Evolutionary conservation across 2,888 invertebrate species (phyloP).

Genomic region (Drosophila limbata): DNA sequence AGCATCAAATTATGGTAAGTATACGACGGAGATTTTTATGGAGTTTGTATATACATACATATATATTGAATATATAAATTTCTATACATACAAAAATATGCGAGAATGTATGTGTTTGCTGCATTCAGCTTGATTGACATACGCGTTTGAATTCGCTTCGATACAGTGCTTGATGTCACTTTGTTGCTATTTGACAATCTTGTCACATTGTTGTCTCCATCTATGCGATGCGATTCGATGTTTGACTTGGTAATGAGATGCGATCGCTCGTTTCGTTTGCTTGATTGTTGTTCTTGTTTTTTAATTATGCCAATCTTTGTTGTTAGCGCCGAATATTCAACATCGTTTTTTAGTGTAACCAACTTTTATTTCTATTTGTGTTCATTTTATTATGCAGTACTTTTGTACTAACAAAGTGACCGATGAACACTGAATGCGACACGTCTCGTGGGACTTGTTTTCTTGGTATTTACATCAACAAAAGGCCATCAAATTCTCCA

Average conservation of each 20-base stretch:
- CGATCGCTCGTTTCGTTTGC: constrained; percentile 31
- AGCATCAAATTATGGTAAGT: constrained; percentile 31
- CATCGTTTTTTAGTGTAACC: constrained; percentile 1
- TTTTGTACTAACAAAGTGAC: constrained; percentile 29
- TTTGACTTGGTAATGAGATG: constrained; percentile 67
- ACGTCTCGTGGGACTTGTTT: constrained; percentile 8
- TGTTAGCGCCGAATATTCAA: constrained; percentile 43
- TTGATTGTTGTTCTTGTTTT: constrained; percentile 30
- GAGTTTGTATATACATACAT: constrained; percentile 1
- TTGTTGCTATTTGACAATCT: constrained; percentile 72
- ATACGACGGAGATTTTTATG: constrained; percentile 13
- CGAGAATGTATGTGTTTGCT: constrained; percentile 1
- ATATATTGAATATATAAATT: not conserved
- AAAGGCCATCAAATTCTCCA: not conserved
- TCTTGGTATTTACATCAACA: constrained; percentile 1
- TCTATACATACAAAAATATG: not conserved
- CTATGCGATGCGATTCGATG: constrained; percentile 42
- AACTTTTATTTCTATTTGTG: constrained; percentile 13
- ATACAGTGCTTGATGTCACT: constrained; percentile 58
- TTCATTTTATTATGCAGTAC: constrained; percentile 17
- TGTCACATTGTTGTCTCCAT: constrained; percentile 62
- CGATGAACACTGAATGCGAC: not conserved
- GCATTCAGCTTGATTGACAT: constrained; percentile 1
- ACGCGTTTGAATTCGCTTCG: constrained; percentile 55
- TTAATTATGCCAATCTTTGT: constrained; percentile 61